A percentile compares a stretch with the other conserved stretches of the same genome.
Conservation (phyloP, 2,888 invertebrate species). For the Nasonovia ribisnigri region DNA sequence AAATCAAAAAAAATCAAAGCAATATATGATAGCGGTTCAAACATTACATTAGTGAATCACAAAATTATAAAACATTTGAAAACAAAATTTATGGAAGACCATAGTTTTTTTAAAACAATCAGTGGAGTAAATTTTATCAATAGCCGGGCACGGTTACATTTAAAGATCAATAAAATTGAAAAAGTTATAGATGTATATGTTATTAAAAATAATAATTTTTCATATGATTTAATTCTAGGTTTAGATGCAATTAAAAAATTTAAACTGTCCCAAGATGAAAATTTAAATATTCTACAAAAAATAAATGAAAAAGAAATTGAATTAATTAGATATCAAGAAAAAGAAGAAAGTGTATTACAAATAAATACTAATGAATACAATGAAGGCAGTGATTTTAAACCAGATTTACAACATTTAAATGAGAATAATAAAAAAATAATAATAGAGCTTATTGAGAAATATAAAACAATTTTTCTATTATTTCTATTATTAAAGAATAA, state of each 20-base stretch:
- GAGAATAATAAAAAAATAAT: background rate
- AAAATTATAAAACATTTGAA: background rate
- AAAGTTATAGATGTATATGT: background rate
- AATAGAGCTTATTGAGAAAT: background rate
- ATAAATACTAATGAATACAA: background rate
- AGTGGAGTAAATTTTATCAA: slow-evolving; percentile 30
- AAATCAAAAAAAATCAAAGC: background rate
- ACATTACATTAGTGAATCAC: background rate
- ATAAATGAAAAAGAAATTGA: slow-evolving; percentile 6
- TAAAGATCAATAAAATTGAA: slow-evolving; percentile 7
- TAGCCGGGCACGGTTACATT: slow-evolving; percentile 5
- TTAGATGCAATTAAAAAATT: slow-evolving; percentile 19
- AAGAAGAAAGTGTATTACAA: background rate
- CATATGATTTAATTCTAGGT: background rate
- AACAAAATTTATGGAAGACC: background rate
- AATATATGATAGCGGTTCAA: slow-evolving; percentile 30
- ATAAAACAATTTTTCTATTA: background rate
- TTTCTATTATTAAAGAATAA: no score
- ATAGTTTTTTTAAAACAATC: slow-evolving; percentile 28
- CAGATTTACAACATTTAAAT: background rate
- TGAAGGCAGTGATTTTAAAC: background rate
- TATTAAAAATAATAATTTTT: slow-evolving; percentile 16
- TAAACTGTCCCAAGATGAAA: slow-evolving; percentile 64
- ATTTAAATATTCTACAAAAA: slow-evolving; percentile 67
- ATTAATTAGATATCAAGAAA: background rate